Evolutionary conservation across 1,140 invertebrate species (phyloP), one percentile per base, ranked within the genome.

Genomic region (Xylocopa sonorina): DNA sequence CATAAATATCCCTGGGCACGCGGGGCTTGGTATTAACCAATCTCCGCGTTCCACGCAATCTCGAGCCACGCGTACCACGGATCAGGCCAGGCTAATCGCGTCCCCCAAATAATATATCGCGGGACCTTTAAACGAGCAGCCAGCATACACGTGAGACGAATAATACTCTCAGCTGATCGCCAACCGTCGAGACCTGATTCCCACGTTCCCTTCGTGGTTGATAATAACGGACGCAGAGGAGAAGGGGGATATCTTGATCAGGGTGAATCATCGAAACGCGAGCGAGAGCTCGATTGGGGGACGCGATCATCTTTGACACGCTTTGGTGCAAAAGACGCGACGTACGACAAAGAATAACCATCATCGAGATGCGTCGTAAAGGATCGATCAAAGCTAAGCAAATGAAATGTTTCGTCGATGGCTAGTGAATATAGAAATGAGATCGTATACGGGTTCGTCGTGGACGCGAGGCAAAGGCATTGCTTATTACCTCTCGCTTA

Each of bases 351-450:
- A 77, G 83, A 85, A 81, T 81, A 48, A 55, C 27, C 46, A 32
- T 62, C 57, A 80, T 81, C 24, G 81, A 43, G 73, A 85, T 74
- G 69, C 27, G 63, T 34, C 48, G 62, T 29, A 64, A 66, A 63
- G 67, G 53, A 85, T 82, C 79, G 79, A 85, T 85, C 83, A 78
- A 81, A 81, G 53, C 57, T 81, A 60, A 78, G 78, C 50, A 77
- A 74, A 75, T 81, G 63, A 81, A 81, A 85, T 85, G 81, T 85
- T 81, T 85, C 58, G 74, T 78, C 58, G 73, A 53, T 48, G 50
- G 32, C n/a, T 50, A 29, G 43, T 80, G 82, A 85, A 85, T 80
- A 77, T 68, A 55, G 67, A 71, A 57, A 80, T 67, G n/a, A 71
- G 32, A 41, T 48, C 64, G 18, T n/a, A n/a, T n/a, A n/a, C n/a